Conservation (phyloP, 1,140 invertebrate genomes). For the Tachypleus tridentatus region DNA sequence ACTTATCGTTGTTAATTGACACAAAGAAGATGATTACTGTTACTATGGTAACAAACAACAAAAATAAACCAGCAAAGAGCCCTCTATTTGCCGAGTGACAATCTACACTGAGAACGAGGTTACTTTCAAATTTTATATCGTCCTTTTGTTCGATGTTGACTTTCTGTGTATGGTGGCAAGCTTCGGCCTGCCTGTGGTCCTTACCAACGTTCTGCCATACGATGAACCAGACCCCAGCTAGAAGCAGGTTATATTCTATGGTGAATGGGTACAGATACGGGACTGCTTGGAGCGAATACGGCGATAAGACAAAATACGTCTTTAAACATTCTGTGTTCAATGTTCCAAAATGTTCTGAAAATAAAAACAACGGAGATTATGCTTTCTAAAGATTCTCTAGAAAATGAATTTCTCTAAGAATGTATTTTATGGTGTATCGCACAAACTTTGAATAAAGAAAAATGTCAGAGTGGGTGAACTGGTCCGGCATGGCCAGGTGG, state of each 20-base stretch:
- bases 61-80: conserved; percentile 49
- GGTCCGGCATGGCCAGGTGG: too few species aligned
- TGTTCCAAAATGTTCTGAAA: too few species aligned
- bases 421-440: too few species aligned
- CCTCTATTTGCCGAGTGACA: conserved; percentile 59
- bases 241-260: conserved; percentile 57
- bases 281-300: conserved; percentile 9
- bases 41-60: conserved; percentile 49
- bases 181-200: conserved; percentile 22
- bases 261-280: conserved; percentile 58
- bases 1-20: conserved; percentile 41
- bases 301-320: conserved; percentile 7
- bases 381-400: too few species aligned
- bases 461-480: too few species aligned
- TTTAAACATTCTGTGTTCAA: too few species aligned
- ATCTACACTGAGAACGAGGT: conserved; percentile 52
- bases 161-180: conserved; percentile 9
- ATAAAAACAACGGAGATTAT: too few species aligned
- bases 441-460: neutral
- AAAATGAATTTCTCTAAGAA: too few species aligned
- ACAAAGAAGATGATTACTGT: conserved; percentile 54
- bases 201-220: conserved; percentile 55
- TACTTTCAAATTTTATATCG: conserved; percentile 32
- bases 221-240: conserved; percentile 54
- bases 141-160: conserved; percentile 30